Evolutionary conservation across 2,888 invertebrate genomes (phyloP).

Genomic region (Drosophila borealis): DNA sequence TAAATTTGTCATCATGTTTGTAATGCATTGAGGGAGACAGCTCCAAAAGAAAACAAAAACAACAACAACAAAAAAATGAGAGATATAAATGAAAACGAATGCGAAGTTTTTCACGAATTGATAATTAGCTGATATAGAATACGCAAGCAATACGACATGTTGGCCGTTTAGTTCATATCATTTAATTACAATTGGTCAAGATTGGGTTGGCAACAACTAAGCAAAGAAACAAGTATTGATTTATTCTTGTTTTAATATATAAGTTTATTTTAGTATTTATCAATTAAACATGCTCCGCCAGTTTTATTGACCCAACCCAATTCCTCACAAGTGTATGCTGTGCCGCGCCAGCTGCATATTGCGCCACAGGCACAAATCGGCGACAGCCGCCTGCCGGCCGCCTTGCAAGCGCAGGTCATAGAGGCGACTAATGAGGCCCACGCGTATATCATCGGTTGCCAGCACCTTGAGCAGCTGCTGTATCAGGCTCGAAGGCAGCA

Average conservation of each 20-base stretch:
- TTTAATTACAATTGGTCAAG: constrained; percentile 8
- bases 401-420: constrained; percentile 91
- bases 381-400: constrained; percentile 93
- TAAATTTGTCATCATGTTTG: constrained; percentile 41
- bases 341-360: constrained; percentile 89
- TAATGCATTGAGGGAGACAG: constrained; percentile 24
- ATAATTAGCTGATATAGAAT: constrained; percentile 6
- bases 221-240: constrained; percentile 14
- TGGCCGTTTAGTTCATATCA: constrained; percentile 5
- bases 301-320: constrained; percentile 4
- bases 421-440: constrained; percentile 83
- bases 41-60: constrained; percentile 1
- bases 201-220: background rate
- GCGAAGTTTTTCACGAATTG: constrained; percentile 20
- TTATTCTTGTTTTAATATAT: constrained; percentile 14
- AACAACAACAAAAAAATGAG: background rate
- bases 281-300: constrained; percentile 2
- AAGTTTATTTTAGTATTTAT: constrained; percentile 20
- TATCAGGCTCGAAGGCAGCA: constrained; percentile 91
- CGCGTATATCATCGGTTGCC: constrained; percentile 83
- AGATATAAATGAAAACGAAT: background rate
- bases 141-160: constrained; percentile 4
- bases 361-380: constrained; percentile 93
- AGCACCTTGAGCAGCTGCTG: constrained; percentile 91
- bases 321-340: constrained; percentile 81